Percentiles rank a stretch among this genome's conserved stretches.
Evolutionary conservation across 2,113 vertebrate genomes (phyloP).

Genomic region (human): GRCh38 chr2:134266501-134267000

Average conservation of each 20-base stretch:
- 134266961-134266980: background rate
- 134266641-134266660: background rate
- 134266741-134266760: background rate
- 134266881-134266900: background rate
- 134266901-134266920: background rate
- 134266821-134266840: background rate
- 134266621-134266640: background rate
- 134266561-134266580: background rate
- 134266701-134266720: background rate
- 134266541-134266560: background rate
- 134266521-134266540: slow-evolving; percentile 14
- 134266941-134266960: background rate
- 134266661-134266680: background rate
- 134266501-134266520: too few species aligned
- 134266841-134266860: background rate
- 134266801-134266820: background rate
- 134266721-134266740: background rate
- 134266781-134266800: background rate
- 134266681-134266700: background rate
- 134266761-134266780: background rate
- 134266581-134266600: slow-evolving; percentile 33
- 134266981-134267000: background rate
- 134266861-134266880: background rate
- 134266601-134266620: background rate
- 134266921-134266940: background rate